Conservation (phyloP, 2,113 vertebrate species). For the Serinus canaria region DNA sequence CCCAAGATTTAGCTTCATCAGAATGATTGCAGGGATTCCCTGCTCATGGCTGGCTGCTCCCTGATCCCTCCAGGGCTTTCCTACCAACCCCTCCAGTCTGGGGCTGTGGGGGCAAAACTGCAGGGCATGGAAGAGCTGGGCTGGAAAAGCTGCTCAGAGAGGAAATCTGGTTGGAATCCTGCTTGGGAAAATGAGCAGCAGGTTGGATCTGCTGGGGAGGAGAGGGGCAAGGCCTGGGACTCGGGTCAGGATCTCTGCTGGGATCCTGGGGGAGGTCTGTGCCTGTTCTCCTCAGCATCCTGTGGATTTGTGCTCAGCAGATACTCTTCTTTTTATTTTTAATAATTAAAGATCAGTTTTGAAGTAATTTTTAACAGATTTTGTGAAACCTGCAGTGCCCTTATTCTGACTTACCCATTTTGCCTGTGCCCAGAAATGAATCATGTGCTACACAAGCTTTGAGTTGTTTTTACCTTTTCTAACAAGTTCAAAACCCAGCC, state of each 20-base stretch:
- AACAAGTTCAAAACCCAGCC: neutral
- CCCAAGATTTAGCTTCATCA: slow-evolving; percentile 52
- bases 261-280: neutral
- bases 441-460: neutral
- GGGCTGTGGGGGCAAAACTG: neutral
- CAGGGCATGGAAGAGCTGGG: neutral
- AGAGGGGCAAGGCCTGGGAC: neutral
- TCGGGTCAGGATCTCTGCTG: neutral
- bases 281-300: neutral
- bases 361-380: neutral
- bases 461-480: neutral
- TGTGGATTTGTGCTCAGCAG: neutral
- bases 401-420: neutral
- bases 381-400: fast-evolving
- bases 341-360: neutral
- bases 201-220: neutral
- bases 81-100: neutral
- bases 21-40: slow-evolving; percentile 37
- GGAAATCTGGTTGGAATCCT: neutral
- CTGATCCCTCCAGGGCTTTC: slow-evolving; percentile 23
- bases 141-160: neutral
- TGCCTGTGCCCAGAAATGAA: neutral
- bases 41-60: slow-evolving; percentile 20
- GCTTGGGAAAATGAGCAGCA: neutral
- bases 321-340: neutral